phyloP scores from a whole-genome alignment of 2,113 vertebrate genomes.

The Elaphurus davidianus region DNA sequence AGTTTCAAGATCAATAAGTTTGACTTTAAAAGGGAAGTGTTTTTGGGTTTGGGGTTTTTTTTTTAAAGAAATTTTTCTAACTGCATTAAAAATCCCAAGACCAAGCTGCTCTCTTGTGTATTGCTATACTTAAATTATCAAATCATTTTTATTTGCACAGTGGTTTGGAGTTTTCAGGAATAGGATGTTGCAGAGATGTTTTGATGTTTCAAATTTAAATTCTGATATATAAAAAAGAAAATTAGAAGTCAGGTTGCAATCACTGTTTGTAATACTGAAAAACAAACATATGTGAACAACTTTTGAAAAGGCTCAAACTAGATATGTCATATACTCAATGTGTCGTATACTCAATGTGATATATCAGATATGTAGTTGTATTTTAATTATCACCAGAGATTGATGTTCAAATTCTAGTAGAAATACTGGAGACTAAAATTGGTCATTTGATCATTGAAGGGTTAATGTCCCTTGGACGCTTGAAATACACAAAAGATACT shows the following conservation, averaged over 20 bases:
- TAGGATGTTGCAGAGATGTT: neutral
- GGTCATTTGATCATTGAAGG: neutral
- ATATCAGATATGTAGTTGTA: neutral
- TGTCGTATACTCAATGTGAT: neutral
- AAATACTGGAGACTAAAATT: neutral
- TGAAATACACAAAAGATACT: neutral
- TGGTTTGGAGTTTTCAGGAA: slow-evolving; percentile 18
- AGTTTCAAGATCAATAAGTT: neutral
- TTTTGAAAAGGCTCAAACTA: neutral
- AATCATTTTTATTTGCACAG: neutral
- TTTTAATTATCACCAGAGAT: neutral
- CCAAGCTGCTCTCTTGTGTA: neutral
- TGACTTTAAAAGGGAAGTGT: neutral
- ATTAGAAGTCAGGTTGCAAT: neutral
- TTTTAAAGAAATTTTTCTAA: slow-evolving; percentile 35
- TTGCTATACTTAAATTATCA: neutral
- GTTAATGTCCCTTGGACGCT: neutral
- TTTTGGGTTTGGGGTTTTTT: neutral
- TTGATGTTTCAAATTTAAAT: slow-evolving; percentile 14
- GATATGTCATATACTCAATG: neutral
- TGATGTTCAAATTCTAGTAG: slow-evolving; percentile 25
- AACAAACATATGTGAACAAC: neutral
- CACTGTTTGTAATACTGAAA: neutral
- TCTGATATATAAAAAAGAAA: slow-evolving; percentile 25
- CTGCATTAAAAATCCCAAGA: slow-evolving; percentile 25